These are phyloP conservation scores for Scomber scombrus DNA, from an alignment of 2,113 vertebrate genomes.

Conservation along the genomic window DNA sequence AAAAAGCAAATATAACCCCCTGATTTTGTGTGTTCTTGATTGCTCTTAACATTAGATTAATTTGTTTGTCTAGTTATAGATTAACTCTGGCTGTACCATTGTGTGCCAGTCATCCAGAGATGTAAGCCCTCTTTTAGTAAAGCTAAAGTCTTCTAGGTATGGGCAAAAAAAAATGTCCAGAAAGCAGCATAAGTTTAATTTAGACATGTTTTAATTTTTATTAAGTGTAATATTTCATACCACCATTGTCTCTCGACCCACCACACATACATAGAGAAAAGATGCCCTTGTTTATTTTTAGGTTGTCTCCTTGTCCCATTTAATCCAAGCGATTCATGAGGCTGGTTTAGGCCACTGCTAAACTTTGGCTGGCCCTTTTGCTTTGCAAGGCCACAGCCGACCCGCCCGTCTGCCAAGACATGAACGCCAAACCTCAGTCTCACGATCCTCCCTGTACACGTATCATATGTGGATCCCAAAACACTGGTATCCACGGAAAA, in stretches of 20 bases:
- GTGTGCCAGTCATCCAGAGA: too few species aligned
- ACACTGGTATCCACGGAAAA: conserved; percentile 62
- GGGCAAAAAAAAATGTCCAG: too few species aligned
- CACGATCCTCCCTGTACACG: conserved; percentile 60
- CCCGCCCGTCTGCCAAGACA: conserved; percentile 59
- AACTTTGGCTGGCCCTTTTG: conserved; percentile 68
- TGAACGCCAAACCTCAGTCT: conserved; percentile 63
- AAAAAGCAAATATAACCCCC: background rate
- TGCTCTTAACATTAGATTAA: too few species aligned
- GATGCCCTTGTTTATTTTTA: conserved; percentile 48
- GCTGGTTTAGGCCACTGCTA: conserved; percentile 39
- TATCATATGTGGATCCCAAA: conserved; percentile 61
- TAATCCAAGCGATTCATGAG: conserved; percentile 16
- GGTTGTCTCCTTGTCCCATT: conserved; percentile 36
- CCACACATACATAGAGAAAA: background rate
- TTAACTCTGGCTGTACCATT: too few species aligned
- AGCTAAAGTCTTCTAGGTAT: background rate
- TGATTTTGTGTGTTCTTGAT: background rate
- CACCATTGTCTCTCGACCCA: background rate
- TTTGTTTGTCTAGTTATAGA: too few species aligned
- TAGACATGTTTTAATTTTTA: too few species aligned
- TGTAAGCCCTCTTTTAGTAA: too few species aligned
- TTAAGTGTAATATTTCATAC: background rate
- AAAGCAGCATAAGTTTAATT: too few species aligned
- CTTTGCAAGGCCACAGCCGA: conserved; percentile 33